Percentiles rank a stretch among this genome's conserved stretches.
These are phyloP conservation scores for Hippocampus kuda DNA, from an alignment of 2,797 vertebrate genomes.

Conservation along the genomic window DNA sequence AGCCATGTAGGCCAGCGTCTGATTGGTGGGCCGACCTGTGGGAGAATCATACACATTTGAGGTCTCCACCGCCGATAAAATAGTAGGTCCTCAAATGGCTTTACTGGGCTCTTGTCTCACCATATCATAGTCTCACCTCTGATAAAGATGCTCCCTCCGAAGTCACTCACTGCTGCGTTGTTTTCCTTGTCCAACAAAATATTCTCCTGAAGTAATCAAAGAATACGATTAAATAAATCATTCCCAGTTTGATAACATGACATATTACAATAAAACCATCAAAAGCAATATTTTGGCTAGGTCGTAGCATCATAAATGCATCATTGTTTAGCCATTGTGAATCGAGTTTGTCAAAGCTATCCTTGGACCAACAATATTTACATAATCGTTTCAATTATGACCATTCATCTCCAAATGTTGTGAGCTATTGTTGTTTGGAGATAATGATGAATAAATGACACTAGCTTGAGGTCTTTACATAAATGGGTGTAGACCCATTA, in stretches of 20 bases:
- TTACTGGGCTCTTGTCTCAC: not conserved
- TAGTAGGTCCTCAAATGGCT: not conserved
- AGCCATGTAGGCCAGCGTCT: slow-evolving; percentile 7
- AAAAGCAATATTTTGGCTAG: not conserved
- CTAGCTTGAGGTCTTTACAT: too few species aligned
- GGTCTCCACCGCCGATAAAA: too few species aligned
- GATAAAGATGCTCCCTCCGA: slow-evolving; percentile 8
- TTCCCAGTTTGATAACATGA: not conserved
- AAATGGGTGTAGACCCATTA: too few species aligned
- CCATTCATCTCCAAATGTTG: too few species aligned
- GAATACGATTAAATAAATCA: not conserved
- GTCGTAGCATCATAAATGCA: not conserved
- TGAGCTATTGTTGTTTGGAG: too few species aligned
- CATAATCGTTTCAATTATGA: too few species aligned
- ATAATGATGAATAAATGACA: too few species aligned
- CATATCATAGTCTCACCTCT: not conserved
- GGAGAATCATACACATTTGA: not conserved
- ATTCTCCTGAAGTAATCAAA: not conserved
- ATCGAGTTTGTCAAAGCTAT: not conserved
- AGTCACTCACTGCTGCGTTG: slow-evolving; percentile 7
- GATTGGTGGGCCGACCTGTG: slow-evolving; percentile 7
- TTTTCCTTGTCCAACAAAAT: slow-evolving; percentile 9
- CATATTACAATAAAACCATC: not conserved
- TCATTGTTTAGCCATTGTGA: not conserved
- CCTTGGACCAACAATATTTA: too few species aligned